Base-by-base conservation (phyloP, 2,888 invertebrate species). In the Eupithecia centaureata region DNA sequence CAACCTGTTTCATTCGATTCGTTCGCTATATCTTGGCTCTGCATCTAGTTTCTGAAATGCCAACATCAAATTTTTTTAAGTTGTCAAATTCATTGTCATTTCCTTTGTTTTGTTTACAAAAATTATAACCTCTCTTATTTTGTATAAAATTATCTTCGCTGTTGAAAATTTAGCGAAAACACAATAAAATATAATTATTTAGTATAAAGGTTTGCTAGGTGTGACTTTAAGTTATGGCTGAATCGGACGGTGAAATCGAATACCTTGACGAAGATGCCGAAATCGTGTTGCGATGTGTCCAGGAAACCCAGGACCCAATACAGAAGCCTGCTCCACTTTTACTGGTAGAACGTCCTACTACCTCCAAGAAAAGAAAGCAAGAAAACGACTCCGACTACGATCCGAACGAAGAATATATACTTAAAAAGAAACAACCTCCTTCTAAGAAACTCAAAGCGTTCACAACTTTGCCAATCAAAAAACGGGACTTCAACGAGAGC, bases 231-330 rank as follows among this genome's bases (percentile, higher is more conserved):
- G 58, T 18, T 59, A 89, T 88, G 88, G 70, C 79, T 42, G 88
- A 86, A 42, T 80, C 82, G 0, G 91, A 89, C 18, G 81, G 82
- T 52, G 91, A 90, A 72, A 91, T 93, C 67, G 93, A 93, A 79
- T 93, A 85, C 76, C 79, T 93, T n/a, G 93, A 93, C 68, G 93
- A 93, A 76, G 92, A 93, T 61, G 92, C 87, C 4, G 92, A 92
- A 18, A 84, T 92, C 2, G 89, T 93, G 4, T 88, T 90, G 70
- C 89, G 90, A 74, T 92, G 87, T 69, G 87, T 92, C 0, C 86
- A 87, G 73, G 71, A 56, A 56, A 56, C 30, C 8, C 54, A 56
- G n/a, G 10, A 47, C n/a, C 10, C 22, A 10, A 0, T 22, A 22
- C 18, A 22, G 10, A 61, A 42, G 27, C 15, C 61, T 35, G 25